Conservation (phyloP, 2,888 invertebrate species). For the Pollenia griseotomentosa region DNA sequence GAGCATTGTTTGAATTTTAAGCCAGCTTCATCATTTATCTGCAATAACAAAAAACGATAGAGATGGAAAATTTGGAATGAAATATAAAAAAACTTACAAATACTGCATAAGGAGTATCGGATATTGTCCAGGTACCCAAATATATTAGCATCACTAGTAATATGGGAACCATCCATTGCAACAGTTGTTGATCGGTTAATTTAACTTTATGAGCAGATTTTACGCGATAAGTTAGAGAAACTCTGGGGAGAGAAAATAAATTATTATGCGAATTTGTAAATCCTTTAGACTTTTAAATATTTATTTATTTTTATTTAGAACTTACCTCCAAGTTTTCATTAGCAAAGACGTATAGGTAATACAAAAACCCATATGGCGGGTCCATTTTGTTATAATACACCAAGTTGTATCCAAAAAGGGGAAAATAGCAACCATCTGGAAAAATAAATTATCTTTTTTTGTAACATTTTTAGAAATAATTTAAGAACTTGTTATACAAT, state of each 20-base stretch:
- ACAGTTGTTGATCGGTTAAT: slow-evolving; percentile 94
- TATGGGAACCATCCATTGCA: slow-evolving; percentile 97
- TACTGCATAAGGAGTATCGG: slow-evolving; percentile 93
- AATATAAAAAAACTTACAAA: slow-evolving; percentile 85
- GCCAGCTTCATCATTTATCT: slow-evolving; percentile 90
- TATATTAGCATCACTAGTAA: slow-evolving; percentile 95
- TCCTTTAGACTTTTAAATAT: no score
- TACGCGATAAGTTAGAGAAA: slow-evolving; percentile 95
- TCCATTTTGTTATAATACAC: slow-evolving; percentile 96
- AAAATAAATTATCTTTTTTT: background rate
- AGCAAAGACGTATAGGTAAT: slow-evolving; percentile 96
- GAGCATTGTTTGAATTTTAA: slow-evolving; percentile 95
- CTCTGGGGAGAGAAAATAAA: slow-evolving; percentile 85
- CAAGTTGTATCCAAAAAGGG: slow-evolving; percentile 93
- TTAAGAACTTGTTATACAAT: background rate
- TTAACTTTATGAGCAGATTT: slow-evolving; percentile 97
- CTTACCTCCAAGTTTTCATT: slow-evolving; percentile 97
- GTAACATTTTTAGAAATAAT: no score
- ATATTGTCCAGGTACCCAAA: slow-evolving; percentile 95
- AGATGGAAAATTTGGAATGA: background rate
- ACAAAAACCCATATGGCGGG: slow-evolving; percentile 95
- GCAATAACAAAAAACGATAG: background rate
- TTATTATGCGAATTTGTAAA: no score
- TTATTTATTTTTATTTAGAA: slow-evolving; percentile 3
- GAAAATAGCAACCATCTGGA: slow-evolving; percentile 95